Base-by-base conservation (phyloP, 2,797 vertebrate species). In the Meda fulgida region DNA sequence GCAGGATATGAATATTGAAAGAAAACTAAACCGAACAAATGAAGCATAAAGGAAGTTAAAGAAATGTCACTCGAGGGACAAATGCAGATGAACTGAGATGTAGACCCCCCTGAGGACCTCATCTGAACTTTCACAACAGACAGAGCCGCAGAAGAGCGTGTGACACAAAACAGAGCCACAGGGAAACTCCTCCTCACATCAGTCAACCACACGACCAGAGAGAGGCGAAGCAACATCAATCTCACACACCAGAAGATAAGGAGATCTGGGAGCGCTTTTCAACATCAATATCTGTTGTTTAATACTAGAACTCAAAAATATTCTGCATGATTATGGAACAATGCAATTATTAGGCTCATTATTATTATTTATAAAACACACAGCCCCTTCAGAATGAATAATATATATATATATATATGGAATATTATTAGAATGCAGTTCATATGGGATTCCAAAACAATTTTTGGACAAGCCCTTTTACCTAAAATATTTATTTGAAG, bases 31-130 rank as follows among this genome's bases (percentile, higher is more conserved):
- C 21, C 51, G 31, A 53, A 58, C 43, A 77, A 78, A 31, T 65
- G 71, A 71, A 78, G 58, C 40, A 83, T 23, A 80, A 26, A 38
- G 36, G 77, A 38, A 81, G n/a, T 76, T 40, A 21, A 29, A 80
- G 78, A 88, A 88, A 91, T 84, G 80, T 91, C 85, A 88, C 85
- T 87, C 80, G 66, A 86, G 84, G 88, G 89, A 89, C 87, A 89
- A 89, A 89, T 1, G 66, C 83, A 91, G 91, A 92, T 92, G 89
- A 93, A 91, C 83, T 87, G 83, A 75, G 90, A 53, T 43, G 82
- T 75, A 48, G 71, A 78, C 78, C 78, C 88, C 60, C 82, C 87
- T 83, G 85, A 40, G 36, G 91, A 87, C 82, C 88, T 87, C 88
- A 90, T 86, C 87, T 91, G 85, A 83, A 90, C 88, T 83, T 79